These are phyloP conservation scores for Setophaga kirtlandii DNA, from an alignment of 2,113 vertebrate species.

Conservation along the genomic window DNA sequence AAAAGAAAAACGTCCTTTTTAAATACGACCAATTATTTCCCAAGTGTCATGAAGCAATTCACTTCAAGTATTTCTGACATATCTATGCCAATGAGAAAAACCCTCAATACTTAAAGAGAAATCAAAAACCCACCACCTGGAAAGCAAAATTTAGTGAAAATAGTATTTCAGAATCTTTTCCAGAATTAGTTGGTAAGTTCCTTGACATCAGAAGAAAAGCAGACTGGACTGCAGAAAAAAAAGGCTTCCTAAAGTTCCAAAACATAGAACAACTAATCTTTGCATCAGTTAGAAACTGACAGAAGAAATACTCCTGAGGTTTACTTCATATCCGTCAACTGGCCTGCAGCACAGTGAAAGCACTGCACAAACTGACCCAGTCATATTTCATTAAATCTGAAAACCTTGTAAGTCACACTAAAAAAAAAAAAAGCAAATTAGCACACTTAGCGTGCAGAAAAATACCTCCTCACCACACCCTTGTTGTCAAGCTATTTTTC, in stretches of 20 bases:
- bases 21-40: not conserved
- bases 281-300: not conserved
- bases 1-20: rapidly evolving
- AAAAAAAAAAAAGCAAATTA: not conserved
- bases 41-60: not conserved
- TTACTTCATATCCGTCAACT: not conserved
- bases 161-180: not conserved
- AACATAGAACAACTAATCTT: not conserved
- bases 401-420: not conserved
- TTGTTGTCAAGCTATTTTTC: not conserved
- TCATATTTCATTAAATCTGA: not conserved
- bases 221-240: not conserved
- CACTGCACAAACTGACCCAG: not conserved
- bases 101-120: not conserved
- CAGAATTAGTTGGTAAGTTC: not conserved
- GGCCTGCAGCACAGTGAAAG: not conserved
- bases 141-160: not conserved
- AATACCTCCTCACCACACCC: not conserved
- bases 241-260: not conserved
- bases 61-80: not conserved
- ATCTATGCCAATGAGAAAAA: not conserved
- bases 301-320: not conserved
- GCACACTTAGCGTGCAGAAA: not conserved
- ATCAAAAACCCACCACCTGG: not conserved
- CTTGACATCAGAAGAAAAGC: not conserved